These are phyloP conservation scores for Notiomystis cincta DNA, from an alignment of 2,113 vertebrate species.

Conservation along the genomic window DNA sequence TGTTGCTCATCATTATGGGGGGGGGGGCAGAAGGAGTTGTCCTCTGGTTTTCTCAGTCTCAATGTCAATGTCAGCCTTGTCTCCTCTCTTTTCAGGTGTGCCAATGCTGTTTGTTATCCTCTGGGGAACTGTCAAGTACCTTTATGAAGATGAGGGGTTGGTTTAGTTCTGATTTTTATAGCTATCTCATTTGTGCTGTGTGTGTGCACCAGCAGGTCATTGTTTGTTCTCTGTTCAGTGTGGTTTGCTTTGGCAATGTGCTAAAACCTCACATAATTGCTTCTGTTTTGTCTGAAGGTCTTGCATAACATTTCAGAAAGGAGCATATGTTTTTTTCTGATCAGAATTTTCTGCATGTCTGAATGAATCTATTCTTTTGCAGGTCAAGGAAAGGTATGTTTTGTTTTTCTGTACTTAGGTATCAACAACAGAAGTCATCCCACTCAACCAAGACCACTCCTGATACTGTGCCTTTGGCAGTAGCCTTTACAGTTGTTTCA, in stretches of 20 bases:
- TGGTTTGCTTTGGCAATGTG: slow-evolving; percentile 47
- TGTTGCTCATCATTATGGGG: not conserved
- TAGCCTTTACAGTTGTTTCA: slow-evolving; percentile 5
- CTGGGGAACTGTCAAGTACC: slow-evolving; percentile 85
- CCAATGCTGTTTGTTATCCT: slow-evolving; percentile 86
- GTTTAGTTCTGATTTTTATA: slow-evolving; percentile 56
- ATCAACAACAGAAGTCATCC: not conserved
- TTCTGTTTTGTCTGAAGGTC: slow-evolving; percentile 50
- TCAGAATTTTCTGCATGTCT: slow-evolving; percentile 57
- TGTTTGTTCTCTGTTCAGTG: slow-evolving; percentile 22
- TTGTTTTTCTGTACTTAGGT: not conserved
- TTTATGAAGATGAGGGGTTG: slow-evolving; percentile 86
- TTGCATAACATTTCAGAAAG: slow-evolving; percentile 57
- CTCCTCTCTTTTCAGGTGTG: slow-evolving; percentile 72
- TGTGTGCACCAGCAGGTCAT: not conserved
- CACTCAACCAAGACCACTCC: not conserved
- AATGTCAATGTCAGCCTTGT: slow-evolving; percentile 46
- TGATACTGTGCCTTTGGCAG: not conserved
- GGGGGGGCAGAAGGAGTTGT: not conserved
- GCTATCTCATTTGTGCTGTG: not conserved
- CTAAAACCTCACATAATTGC: slow-evolving; percentile 48
- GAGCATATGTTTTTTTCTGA: slow-evolving; percentile 11
- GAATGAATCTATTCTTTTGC: slow-evolving; percentile 38
- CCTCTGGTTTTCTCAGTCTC: not conserved
- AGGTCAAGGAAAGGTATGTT: slow-evolving; percentile 44